Evolutionary conservation across 1,140 invertebrate species (phyloP), one percentile per base, ranked within the genome.

Genomic region (Apolygus lucorum): DNA sequence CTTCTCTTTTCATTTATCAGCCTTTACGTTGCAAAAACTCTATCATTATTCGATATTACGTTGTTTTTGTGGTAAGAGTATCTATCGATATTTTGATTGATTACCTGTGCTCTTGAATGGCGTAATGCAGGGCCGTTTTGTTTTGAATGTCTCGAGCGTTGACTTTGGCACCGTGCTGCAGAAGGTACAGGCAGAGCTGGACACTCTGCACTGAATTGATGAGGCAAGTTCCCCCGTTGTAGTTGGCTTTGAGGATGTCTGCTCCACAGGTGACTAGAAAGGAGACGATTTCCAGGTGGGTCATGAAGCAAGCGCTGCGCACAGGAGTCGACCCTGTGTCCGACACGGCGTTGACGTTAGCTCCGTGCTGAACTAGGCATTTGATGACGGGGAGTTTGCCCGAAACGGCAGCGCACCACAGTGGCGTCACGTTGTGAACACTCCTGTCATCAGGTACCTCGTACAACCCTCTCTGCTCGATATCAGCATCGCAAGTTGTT

Each of bases 361-460:
- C 93, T 59, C 91, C 91, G 76, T 91, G 84, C 27, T 86, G 80
- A 2, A 93, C 84, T 26, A 97, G 81, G 78, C 86, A 87, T 75
- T 88, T 86, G 22, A 96, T 86, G 68, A 94, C 89, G 54, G 83
- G 81, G 14, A 95, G 76, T 72, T 88, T 87, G 17, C 92, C 92
- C n/a, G 90, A 89, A 2, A 96, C 93, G 2, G 93, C 89, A 14
- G 93, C 92, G 81, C 91, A 94, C 93, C 92, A 96, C n/a, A 96
- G 79, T 14, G 93, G 92, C 0, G 93, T 93, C 0, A 94, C 92
- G 75, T 83, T 84, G 80, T 95, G 91, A 25, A 88, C 85, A 29
- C 89, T 87, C 73, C 85, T 79, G 73, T 88, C 87, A 74, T 88
- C 85, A 0, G 84, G 84, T 8, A 87, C 86, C 79, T 90, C 88